Conservation (phyloP, 1,140 invertebrate species). For the Ladona fulva region DNA sequence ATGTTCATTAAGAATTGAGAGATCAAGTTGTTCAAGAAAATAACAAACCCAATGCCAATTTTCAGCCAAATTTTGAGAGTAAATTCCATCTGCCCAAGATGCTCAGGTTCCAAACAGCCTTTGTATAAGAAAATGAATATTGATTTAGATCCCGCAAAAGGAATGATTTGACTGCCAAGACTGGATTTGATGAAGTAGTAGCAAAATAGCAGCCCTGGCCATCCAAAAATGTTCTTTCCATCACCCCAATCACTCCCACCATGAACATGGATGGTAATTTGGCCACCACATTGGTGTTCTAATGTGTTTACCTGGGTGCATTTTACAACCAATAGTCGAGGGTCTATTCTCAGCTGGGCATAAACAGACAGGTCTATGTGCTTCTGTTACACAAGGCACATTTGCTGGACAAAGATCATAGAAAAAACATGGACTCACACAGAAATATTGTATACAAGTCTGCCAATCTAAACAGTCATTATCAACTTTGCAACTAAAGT, state of each 20-base stretch:
- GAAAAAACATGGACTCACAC: conserved; percentile 46
- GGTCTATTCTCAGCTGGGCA: conserved; percentile 33
- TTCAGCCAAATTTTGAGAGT: not conserved
- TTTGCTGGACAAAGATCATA: conserved; percentile 32
- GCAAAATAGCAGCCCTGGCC: not conserved
- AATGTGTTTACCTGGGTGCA: conserved; percentile 46
- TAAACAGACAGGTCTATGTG: conserved; percentile 43
- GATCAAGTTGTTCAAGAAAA: not conserved
- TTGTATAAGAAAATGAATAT: not conserved
- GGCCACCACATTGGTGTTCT: conserved; percentile 1
- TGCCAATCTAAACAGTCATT: conserved; percentile 42
- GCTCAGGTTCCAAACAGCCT: not conserved
- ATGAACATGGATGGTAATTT: not conserved
- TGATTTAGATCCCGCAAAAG: not conserved
- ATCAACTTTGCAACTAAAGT: conserved; percentile 20
- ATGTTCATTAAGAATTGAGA: not conserved
- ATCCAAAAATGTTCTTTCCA: not conserved
- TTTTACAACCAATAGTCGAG: conserved; percentile 38
- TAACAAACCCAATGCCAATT: not conserved
- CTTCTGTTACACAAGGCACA: conserved; percentile 37
- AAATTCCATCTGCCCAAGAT: not conserved
- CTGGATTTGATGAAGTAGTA: not conserved
- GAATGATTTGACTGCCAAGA: not conserved
- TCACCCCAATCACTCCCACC: not conserved
- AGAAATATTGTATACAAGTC: conserved; percentile 42